A percentile compares a stretch with the other conserved stretches of the same genome.
Conservation (phyloP, 2,888 invertebrate genomes). For the Aelia acuminata region DNA sequence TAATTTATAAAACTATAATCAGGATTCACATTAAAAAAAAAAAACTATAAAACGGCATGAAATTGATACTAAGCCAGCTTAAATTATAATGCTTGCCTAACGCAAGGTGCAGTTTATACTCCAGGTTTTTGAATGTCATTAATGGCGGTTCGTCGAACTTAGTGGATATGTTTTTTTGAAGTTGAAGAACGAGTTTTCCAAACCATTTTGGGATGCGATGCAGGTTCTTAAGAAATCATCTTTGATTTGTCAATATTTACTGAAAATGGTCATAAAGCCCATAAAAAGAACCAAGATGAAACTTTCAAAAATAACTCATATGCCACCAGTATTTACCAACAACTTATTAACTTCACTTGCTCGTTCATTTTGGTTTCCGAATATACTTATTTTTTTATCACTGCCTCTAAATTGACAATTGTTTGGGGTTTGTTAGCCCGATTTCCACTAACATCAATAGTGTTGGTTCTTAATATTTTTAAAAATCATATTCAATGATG, state of each 20-base stretch:
- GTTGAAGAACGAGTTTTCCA: not conserved
- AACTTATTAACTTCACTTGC: too few species aligned
- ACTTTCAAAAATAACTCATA: too few species aligned
- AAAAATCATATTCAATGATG: too few species aligned
- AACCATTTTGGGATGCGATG: not conserved
- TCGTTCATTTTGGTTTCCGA: too few species aligned
- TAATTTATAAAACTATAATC: not conserved
- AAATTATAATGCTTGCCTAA: conserved; percentile 9
- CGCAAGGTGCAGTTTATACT: not conserved
- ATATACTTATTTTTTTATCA: too few species aligned
- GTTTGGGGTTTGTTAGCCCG: too few species aligned
- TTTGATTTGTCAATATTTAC: not conserved
- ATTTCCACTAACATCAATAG: too few species aligned
- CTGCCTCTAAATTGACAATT: too few species aligned
- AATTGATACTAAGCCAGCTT: not conserved
- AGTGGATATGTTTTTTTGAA: not conserved
- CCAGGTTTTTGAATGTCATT: not conserved
- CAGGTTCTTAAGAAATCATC: not conserved
- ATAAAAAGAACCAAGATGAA: not conserved
- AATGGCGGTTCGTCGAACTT: conserved; percentile 5
- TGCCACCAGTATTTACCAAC: too few species aligned
- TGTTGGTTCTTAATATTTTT: too few species aligned
- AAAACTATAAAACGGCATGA: not conserved
- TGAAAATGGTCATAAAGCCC: not conserved
- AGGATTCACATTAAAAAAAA: not conserved